Evolutionary conservation across 2,888 invertebrate species (phyloP), one percentile per base, ranked within the genome.

Genomic region (Anorthoa munda): DNA sequence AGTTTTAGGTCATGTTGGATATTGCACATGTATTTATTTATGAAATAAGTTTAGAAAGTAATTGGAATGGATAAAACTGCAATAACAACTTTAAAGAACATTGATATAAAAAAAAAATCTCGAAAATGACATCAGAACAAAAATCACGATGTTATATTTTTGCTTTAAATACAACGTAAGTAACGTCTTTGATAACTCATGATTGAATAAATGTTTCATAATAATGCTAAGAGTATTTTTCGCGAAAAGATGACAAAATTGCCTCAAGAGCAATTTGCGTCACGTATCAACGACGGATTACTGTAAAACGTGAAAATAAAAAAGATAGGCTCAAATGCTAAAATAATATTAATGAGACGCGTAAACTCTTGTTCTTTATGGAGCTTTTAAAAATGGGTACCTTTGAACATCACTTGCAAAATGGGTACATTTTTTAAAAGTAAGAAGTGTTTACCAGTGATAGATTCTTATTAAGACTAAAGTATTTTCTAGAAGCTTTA

Each of bases 261-360:
- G 61, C 48, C 53, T 53, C 4, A 48, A 66, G 18, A 77, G 66
- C 26, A 66, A 77, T 77, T 67, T 55, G 17, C 48, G 45, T 64
- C 26, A 66, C 26, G 48, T 48, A 66, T 58, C 21, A 48, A 45
- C 21, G 48, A 31, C 13, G 13, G 15, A 77, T 61, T 66, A 56
- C 55, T 18, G 51, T 45, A 11, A 59, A 55, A 53, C 67, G 53
- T 11, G 18, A 50, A 59, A 48, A 56, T 50, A 61, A 26, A 39
- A 77, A 66, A 63, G 60, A 3, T 9, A 31, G 17, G 9, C 51
- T 21, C 17, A 26, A 31, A 63, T 58, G 4, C 15, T 64, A 23
- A 58, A 50, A 63, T 45, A 45, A 53, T 26, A n/a, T n/a, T n/a
- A 21, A 63, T 39, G 58, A 77, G 12, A 21, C 4, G 9, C 13